Conservation (phyloP, 2,797 vertebrate genomes). For the Apodemus agrarius region DNA sequence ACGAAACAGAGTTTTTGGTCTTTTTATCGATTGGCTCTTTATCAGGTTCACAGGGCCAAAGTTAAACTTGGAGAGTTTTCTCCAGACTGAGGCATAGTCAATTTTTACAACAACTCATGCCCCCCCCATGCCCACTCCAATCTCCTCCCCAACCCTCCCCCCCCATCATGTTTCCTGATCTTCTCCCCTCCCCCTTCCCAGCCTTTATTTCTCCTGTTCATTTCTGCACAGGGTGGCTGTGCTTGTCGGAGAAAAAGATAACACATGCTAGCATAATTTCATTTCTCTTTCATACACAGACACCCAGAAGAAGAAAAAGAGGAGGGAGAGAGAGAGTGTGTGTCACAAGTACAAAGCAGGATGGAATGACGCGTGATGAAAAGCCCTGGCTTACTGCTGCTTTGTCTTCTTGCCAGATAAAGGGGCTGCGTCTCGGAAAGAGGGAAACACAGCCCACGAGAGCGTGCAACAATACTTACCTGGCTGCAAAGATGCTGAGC, state of each 20-base stretch:
- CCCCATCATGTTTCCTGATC: background rate
- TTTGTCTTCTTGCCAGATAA: slow-evolving; percentile 85
- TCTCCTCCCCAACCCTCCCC: background rate
- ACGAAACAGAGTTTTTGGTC: slow-evolving; percentile 75
- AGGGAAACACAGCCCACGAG: slow-evolving; percentile 71
- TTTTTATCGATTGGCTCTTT: slow-evolving; percentile 71
- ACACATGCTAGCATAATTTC: slow-evolving; percentile 78
- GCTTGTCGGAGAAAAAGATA: slow-evolving; percentile 57
- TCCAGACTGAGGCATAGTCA: background rate
- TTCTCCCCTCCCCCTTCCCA: background rate
- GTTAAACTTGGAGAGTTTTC: background rate
- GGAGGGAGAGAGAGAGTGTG: background rate
- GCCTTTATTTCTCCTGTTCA: background rate
- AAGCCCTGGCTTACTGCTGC: slow-evolving; percentile 79
- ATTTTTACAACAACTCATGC: rapidly evolving
- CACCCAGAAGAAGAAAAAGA: slow-evolving; percentile 57
- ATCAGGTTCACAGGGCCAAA: background rate
- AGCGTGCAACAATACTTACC: slow-evolving; percentile 64
- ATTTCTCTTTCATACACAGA: slow-evolving; percentile 78
- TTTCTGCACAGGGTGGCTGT: slow-evolving; percentile 42
- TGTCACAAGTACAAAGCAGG: slow-evolving; percentile 79
- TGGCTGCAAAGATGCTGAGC: slow-evolving; percentile 51
- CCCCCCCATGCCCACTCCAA: background rate
- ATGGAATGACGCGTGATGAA: slow-evolving; percentile 87
- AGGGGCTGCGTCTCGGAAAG: slow-evolving; percentile 53